Evolutionary conservation across 2,113 vertebrate genomes (phyloP).

Genomic region (Strix uralensis): DNA sequence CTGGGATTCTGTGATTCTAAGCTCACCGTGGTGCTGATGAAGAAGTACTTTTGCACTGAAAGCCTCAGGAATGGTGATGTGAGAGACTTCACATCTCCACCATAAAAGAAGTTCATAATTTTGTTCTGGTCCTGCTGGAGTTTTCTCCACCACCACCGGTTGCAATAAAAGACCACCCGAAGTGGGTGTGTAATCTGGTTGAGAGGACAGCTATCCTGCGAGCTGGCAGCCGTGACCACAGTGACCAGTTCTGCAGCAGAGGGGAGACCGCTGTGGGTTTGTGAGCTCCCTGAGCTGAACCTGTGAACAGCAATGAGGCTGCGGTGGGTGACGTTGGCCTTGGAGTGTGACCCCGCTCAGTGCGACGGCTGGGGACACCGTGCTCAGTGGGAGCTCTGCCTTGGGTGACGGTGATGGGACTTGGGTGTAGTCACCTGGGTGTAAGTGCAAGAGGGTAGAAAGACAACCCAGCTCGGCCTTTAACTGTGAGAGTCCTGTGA

Average conservation of each 20-base stretch:
- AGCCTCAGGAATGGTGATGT: neutral
- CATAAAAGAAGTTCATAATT: fast-evolving
- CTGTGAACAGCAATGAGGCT: neutral
- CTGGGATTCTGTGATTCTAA: neutral
- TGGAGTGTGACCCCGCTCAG: neutral
- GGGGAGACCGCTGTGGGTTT: too few species aligned
- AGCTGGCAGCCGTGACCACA: neutral
- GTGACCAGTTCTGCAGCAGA: neutral
- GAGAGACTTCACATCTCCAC: neutral
- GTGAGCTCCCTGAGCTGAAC: neutral
- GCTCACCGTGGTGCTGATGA: neutral
- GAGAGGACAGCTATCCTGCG: neutral
- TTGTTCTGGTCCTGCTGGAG: neutral
- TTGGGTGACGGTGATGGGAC: neutral
- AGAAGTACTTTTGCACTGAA: neutral
- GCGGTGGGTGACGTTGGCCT: too few species aligned
- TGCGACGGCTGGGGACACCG: neutral
- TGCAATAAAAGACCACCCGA: neutral
- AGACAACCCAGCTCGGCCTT: neutral
- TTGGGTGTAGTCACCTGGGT: neutral
- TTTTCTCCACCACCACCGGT: neutral
- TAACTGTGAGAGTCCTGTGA: neutral
- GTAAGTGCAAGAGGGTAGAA: neutral
- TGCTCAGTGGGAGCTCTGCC: neutral
- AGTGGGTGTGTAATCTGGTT: neutral